A percentile compares a stretch with the other conserved stretches of the same genome.
These are phyloP conservation scores for Artemia sinica DNA, from an alignment of 2,888 invertebrate genomes.

Conservation along the genomic window DNA sequence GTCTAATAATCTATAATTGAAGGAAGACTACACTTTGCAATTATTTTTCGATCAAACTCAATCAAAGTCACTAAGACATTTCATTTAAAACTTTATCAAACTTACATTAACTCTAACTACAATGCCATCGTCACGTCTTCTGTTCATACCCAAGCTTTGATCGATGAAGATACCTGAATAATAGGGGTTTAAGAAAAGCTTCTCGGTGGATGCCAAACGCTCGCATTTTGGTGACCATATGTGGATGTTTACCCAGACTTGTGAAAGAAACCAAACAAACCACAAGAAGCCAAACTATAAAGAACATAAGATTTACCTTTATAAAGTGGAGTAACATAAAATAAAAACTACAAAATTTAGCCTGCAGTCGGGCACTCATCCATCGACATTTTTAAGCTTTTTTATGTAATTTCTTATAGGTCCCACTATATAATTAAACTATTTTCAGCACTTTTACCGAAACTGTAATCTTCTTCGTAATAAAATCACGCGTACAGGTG, in stretches of 20 bases:
- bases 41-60: no score
- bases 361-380: no score
- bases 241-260: slow-evolving; percentile 38
- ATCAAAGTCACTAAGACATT: no score
- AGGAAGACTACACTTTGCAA: no score
- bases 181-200: slow-evolving; percentile 38
- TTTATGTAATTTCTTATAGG: no score
- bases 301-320: not conserved
- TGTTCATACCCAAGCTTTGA: slow-evolving; percentile 37
- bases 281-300: slow-evolving; percentile 30
- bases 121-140: slow-evolving; percentile 26
- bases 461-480: no score
- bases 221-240: slow-evolving; percentile 40
- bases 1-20: no score
- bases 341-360: no score
- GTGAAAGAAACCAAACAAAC: slow-evolving; percentile 34
- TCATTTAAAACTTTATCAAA: not conserved
- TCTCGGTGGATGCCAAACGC: slow-evolving; percentile 38
- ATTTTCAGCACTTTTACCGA: no score
- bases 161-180: slow-evolving; percentile 37
- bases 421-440: no score
- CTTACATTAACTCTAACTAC: slow-evolving; percentile 19
- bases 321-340: not conserved
- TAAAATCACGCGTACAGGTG: no score
- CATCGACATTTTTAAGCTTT: no score